phyloP scores from a whole-genome alignment of 2,113 vertebrate species.

The Eptesicus fuscus region DNA sequence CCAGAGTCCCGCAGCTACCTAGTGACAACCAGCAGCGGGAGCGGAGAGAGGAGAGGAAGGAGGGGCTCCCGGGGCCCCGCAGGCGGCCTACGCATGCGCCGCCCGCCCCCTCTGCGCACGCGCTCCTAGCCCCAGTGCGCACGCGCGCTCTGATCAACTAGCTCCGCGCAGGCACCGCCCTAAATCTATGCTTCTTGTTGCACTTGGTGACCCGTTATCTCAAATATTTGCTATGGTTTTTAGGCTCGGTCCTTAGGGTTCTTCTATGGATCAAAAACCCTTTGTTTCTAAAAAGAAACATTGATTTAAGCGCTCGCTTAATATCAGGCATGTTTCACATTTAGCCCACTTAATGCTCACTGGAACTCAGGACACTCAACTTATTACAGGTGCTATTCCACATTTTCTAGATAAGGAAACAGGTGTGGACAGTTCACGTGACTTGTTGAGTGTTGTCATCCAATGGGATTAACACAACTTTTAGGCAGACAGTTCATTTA shows the following conservation, averaged over 20 bases:
- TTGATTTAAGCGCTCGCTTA: neutral
- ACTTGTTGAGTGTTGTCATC: neutral
- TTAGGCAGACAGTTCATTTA: neutral
- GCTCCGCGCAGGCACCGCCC: neutral
- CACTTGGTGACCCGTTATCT: rapidly evolving
- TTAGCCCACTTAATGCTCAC: neutral
- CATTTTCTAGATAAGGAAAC: neutral
- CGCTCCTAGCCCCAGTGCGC: neutral
- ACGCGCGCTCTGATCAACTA: rapidly evolving
- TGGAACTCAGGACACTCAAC: neutral
- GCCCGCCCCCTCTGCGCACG: neutral
- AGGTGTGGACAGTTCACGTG: neutral
- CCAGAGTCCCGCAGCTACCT: rapidly evolving
- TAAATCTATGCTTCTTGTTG: rapidly evolving
- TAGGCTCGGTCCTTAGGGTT: neutral
- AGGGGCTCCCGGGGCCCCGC: rapidly evolving
- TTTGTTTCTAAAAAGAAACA: neutral
- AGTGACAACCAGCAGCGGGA: rapidly evolving
- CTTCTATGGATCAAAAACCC: neutral
- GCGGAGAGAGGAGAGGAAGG: no score
- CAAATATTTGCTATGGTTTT: neutral
- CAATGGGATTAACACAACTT: neutral
- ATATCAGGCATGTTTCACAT: neutral
- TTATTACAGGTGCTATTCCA: neutral
- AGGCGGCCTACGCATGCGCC: rapidly evolving